These are phyloP conservation scores for Lasioglossum baleicum DNA, from an alignment of 1,140 invertebrate genomes.

Conservation along the genomic window DNA sequence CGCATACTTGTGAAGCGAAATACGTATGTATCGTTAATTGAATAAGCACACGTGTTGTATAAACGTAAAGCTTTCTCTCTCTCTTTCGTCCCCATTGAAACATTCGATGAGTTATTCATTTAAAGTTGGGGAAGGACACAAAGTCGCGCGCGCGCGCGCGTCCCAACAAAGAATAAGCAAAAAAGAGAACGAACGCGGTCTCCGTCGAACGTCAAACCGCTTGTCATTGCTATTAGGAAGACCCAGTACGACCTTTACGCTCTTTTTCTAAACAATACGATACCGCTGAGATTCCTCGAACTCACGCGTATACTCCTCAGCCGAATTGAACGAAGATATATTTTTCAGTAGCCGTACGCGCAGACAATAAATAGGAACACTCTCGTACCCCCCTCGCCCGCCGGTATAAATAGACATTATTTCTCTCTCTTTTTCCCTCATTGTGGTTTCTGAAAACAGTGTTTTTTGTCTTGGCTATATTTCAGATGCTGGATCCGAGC, in stretches of 20 bases:
- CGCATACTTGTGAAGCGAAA: background rate
- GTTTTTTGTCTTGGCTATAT: constrained; percentile 12
- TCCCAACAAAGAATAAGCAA: background rate
- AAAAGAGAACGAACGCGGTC: constrained; percentile 5
- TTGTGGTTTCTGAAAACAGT: background rate
- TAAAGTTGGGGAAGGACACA: too few species aligned
- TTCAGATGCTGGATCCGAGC: constrained; percentile 79
- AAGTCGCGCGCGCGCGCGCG: too few species aligned
- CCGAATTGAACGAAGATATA: background rate
- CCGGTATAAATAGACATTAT: background rate
- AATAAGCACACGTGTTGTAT: constrained; percentile 6
- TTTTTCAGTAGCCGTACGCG: background rate
- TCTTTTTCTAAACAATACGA: background rate
- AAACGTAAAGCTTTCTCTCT: background rate
- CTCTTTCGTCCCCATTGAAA: too few species aligned
- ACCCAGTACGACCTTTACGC: constrained; percentile 11
- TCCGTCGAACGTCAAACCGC: background rate
- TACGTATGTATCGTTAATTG: background rate
- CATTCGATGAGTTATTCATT: background rate
- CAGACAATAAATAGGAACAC: background rate
- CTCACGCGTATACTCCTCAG: too few species aligned
- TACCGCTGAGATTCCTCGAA: too few species aligned
- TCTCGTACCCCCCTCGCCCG: background rate
- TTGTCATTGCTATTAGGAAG: constrained; percentile 4
- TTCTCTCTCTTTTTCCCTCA: background rate